These are phyloP conservation scores for Brachyistius frenatus DNA, from an alignment of 2,113 vertebrate genomes.

Conservation along the genomic window DNA sequence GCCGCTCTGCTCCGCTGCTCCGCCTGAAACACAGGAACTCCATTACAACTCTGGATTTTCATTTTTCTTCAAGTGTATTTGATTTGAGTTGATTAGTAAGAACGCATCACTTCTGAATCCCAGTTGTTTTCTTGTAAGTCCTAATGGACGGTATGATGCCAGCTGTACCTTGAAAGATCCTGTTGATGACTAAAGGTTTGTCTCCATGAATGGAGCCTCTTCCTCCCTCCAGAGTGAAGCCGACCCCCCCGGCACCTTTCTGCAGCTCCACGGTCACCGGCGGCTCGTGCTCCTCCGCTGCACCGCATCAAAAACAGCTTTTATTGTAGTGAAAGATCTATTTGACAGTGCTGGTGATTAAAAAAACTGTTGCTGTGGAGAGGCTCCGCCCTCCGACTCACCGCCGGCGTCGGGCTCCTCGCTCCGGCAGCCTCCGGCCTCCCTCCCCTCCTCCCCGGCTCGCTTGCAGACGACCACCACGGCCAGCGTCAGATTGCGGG, in stretches of 20 bases:
- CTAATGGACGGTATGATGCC: neutral
- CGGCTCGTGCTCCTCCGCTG: conserved; percentile 62
- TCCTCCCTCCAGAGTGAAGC: conserved; percentile 95
- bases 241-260: conserved; percentile 90
- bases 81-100: too few relatives aligned
- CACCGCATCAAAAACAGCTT: neutral
- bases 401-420: conserved; percentile 60
- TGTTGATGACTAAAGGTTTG: conserved; percentile 89
- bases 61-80: too few relatives aligned
- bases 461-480: conserved; percentile 90
- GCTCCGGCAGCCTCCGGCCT: conserved; percentile 35
- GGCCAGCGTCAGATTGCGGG: conserved; percentile 87
- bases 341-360: too few relatives aligned
- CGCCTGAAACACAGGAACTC: conserved; percentile 76
- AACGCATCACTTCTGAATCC: too few relatives aligned
- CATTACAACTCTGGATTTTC: too few relatives aligned
- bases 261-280: conserved; percentile 83
- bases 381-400: conserved; percentile 19
- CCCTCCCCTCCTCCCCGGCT: conserved; percentile 55
- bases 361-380: neutral
- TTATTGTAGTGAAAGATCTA: too few relatives aligned
- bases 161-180: conserved; percentile 90
- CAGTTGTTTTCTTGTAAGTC: too few relatives aligned
- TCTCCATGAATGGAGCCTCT: conserved; percentile 94
- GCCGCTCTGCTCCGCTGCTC: conserved; percentile 81